Percentiles rank a stretch among this genome's conserved stretches.
Conservation (phyloP, 2,113 vertebrate genomes). For the Cygnus atratus region DNA sequence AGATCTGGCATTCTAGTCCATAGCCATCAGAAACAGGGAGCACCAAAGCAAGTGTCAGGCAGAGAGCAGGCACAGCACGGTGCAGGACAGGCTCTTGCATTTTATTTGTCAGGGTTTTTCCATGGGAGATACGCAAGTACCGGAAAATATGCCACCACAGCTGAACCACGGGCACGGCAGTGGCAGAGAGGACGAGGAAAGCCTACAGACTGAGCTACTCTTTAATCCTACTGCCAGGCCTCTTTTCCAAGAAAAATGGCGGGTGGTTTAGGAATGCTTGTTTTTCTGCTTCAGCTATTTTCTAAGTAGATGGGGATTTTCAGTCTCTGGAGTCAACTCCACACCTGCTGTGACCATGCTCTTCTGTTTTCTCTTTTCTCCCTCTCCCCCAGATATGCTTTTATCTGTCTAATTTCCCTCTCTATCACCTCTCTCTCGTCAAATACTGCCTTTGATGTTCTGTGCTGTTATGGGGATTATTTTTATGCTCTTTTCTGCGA, state of each 20-base stretch:
- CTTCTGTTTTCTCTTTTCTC: background rate
- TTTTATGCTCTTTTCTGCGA: background rate
- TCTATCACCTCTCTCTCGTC: background rate
- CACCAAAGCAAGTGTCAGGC: background rate
- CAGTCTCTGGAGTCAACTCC: background rate
- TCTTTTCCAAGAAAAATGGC: background rate
- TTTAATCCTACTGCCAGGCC: background rate
- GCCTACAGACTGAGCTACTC: background rate
- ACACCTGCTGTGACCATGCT: background rate
- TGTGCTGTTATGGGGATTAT: background rate
- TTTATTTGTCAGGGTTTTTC: background rate
- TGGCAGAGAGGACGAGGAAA: background rate
- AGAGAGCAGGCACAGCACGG: fast-evolving
- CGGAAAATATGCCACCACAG: fast-evolving
- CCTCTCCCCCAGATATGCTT: background rate
- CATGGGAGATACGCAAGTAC: background rate
- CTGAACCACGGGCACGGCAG: fast-evolving
- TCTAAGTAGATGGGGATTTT: background rate
- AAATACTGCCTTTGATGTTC: background rate
- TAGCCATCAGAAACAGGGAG: too few species aligned
- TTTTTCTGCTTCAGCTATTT: background rate
- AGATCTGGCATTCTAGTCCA: background rate
- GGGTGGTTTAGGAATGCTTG: background rate
- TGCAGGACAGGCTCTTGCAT: fast-evolving
- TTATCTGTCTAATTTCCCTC: background rate